These are phyloP conservation scores for Ischnura elegans DNA, from an alignment of 2,888 invertebrate genomes.

Conservation along the genomic window DNA sequence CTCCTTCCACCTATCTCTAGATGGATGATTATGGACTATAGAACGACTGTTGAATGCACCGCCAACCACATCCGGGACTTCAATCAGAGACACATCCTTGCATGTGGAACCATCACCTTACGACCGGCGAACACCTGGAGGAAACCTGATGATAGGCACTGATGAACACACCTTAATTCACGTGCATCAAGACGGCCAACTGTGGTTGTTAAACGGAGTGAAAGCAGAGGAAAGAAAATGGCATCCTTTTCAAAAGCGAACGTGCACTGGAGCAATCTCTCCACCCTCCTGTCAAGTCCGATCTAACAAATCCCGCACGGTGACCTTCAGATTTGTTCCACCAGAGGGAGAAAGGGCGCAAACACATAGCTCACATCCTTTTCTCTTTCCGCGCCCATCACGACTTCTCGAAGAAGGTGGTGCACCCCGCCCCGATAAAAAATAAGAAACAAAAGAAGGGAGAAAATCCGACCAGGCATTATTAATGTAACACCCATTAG, in stretches of 20 bases:
- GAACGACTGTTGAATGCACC: background rate
- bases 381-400: conserved; percentile 56
- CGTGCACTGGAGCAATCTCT: background rate
- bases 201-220: background rate
- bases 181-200: background rate
- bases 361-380: background rate
- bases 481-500: conserved; percentile 35
- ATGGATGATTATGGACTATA: background rate
- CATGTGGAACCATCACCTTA: background rate
- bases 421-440: background rate
- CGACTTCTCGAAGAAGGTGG: conserved; percentile 14
- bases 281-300: background rate
- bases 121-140: background rate
- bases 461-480: background rate
- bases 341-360: background rate
- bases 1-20: background rate
- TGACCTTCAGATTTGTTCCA: background rate
- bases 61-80: background rate
- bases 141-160: background rate
- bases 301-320: background rate
- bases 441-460: background rate
- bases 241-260: background rate
- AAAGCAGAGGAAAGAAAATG: background rate
- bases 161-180: background rate
- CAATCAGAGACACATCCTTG: background rate